Evolutionary conservation across 2,797 vertebrate species (phyloP).

Genomic region (Vultur gryphus): DNA sequence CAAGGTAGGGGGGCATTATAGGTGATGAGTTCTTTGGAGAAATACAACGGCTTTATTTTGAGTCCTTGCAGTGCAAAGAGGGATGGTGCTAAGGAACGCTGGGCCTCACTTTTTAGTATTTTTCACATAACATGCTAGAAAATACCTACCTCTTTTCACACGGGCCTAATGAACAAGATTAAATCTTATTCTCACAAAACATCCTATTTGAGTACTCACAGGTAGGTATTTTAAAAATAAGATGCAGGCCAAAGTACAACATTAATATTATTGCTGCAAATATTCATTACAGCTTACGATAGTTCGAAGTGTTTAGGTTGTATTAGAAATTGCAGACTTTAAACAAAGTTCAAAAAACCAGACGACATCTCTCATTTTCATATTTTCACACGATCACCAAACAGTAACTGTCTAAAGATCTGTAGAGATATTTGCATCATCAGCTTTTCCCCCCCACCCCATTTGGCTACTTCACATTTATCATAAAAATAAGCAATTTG

Average conservation of each 20-base stretch:
- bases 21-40: not conserved
- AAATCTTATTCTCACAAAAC: not conserved
- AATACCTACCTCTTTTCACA: not conserved
- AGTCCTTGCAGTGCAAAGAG: not conserved
- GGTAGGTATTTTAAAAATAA: not conserved
- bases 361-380: not conserved
- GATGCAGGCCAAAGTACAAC: not conserved
- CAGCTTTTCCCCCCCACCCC: not conserved
- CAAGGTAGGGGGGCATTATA: too few species aligned
- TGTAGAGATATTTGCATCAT: not conserved
- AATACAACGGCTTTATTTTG: not conserved
- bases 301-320: not conserved
- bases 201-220: not conserved
- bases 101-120: not conserved
- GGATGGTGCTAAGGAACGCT: not conserved
- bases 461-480: not conserved
- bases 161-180: not conserved
- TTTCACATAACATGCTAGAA: not conserved
- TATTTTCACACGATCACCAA: not conserved
- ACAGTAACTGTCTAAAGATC: not conserved
- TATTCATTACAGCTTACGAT: not conserved
- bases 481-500: not conserved
- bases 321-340: not conserved
- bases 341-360: not conserved
- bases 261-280: not conserved